Percentiles rank a stretch among this genome's conserved stretches.
These are phyloP conservation scores for Autographa gamma DNA, from an alignment of 2,888 invertebrate species.

Conservation along the genomic window DNA sequence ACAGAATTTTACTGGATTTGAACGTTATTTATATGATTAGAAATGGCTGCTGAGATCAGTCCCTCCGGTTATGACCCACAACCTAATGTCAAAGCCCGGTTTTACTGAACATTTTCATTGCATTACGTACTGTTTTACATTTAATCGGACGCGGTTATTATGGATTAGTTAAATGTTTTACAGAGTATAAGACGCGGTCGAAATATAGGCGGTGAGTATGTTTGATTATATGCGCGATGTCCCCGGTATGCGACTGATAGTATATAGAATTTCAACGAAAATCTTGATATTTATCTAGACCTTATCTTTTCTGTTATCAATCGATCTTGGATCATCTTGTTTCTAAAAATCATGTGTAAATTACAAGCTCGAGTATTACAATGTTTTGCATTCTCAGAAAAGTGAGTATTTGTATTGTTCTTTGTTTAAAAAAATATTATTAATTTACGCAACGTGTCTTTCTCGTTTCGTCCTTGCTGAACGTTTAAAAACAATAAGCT, in stretches of 20 bases:
- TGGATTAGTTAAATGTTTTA: slow-evolving; percentile 39
- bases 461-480: slow-evolving; percentile 43
- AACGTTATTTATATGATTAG: slow-evolving; percentile 54
- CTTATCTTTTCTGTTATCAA: slow-evolving; percentile 82
- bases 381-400: slow-evolving; percentile 84
- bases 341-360: slow-evolving; percentile 64
- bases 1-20: slow-evolving; percentile 39
- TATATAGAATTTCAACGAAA: slow-evolving; percentile 56
- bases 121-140: slow-evolving; percentile 69
- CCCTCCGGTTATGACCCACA: slow-evolving; percentile 83
- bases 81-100: slow-evolving; percentile 86
- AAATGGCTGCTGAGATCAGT: slow-evolving; percentile 71
- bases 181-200: slow-evolving; percentile 30
- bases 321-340: slow-evolving; percentile 74
- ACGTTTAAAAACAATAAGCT: slow-evolving; percentile 37
- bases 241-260: slow-evolving; percentile 43
- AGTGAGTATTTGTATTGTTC: slow-evolving; percentile 69
- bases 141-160: slow-evolving; percentile 49
- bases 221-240: slow-evolving; percentile 48
- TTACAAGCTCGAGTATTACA: slow-evolving; percentile 55
- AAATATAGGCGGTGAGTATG: slow-evolving; percentile 56
- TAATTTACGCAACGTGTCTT: slow-evolving; percentile 41
- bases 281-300: slow-evolving; percentile 77
- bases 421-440: slow-evolving; percentile 58
- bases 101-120: slow-evolving; percentile 77